Base-by-base conservation (phyloP, 2,888 invertebrate species). In the Caenorhabditis sinica region DNA sequence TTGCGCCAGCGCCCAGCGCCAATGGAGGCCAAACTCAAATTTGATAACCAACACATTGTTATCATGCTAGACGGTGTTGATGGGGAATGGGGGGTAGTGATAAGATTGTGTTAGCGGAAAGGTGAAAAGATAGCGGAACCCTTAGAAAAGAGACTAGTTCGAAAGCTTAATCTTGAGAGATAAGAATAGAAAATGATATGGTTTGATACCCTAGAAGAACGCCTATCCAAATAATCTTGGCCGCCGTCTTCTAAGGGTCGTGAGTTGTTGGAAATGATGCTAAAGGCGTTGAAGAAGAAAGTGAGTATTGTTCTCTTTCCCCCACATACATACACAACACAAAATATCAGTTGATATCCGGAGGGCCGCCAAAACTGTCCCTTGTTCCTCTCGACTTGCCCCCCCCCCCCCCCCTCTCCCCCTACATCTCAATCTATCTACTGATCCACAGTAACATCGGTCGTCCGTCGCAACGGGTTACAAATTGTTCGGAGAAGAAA, bases 271-370 rank as follows among this genome's bases (percentile, higher is more conserved):
- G 45, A 65, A 33, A 60, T 33, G n/a, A 23, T 40, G 33, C 4
- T 25, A 9, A 11, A 56, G 49, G 30, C 49, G 60, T 60, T 15
- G 80, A 73, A 74, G 56, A 82, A 71, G 45, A 82, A 72, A 20
- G 20, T 20, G 20, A 45, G 53, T 51, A 71, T 80, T 71, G 69
- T 79, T 79, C 69, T 65, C 58, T 40, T 15, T 28, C 17, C 36
- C 33, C 13, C 25, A n/a, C n/a, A 28, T 28, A 40, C n/a, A 45
- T 45, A 28, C 61, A 65, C 45, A 56, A 73, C 43, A 73, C 43
- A 63, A 82, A 69, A 75, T 82, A 82, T 82, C 82, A 82, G 75
- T 82, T 82, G 74, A 75, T 75, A 75, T 75, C 69, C 71, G 60
- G 81, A 73, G 74, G 53, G 25, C 71, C 17, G 30, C 33, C 40